phyloP scores from a whole-genome alignment of 2,113 vertebrate genomes.

The Alligator mississippiensis region DNA sequence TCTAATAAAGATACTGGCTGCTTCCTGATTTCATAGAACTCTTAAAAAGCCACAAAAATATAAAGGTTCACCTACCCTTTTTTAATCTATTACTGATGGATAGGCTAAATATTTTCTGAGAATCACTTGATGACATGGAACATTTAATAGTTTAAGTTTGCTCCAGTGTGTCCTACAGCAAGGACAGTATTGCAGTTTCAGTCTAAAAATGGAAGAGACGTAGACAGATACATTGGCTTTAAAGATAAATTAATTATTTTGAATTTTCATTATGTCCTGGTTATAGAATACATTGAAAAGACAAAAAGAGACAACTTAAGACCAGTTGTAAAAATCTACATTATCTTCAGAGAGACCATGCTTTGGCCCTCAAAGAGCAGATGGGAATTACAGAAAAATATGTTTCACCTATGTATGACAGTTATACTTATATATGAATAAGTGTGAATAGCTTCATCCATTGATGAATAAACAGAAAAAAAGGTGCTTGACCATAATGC shows the following conservation, averaged over 20 bases:
- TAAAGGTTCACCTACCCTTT: background rate
- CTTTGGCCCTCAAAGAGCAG: conserved; percentile 41
- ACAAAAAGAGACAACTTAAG: background rate
- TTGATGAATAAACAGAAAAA: conserved; percentile 59
- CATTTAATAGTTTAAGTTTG: background rate
- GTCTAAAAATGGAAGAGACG: background rate
- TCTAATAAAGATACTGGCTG: background rate
- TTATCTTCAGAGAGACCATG: conserved; percentile 54
- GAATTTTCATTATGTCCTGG: background rate
- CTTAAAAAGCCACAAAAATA: background rate
- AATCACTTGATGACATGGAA: background rate
- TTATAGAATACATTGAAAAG: conserved; percentile 13
- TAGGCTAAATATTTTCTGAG: background rate
- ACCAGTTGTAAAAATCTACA: background rate
- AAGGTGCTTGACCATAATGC: conserved; percentile 39
- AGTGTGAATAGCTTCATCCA: conserved; percentile 45
- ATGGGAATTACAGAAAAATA: conserved; percentile 10
- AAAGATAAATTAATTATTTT: background rate
- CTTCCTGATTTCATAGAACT: background rate
- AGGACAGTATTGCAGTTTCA: background rate
- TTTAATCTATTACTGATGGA: background rate
- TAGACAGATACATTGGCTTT: background rate
- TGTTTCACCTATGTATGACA: conserved; percentile 54
- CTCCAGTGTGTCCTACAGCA: background rate
- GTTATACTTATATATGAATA: conserved; percentile 72